Evolutionary conservation across 1,140 invertebrate genomes (phyloP).

Genomic region (Heliconius himera): DNA sequence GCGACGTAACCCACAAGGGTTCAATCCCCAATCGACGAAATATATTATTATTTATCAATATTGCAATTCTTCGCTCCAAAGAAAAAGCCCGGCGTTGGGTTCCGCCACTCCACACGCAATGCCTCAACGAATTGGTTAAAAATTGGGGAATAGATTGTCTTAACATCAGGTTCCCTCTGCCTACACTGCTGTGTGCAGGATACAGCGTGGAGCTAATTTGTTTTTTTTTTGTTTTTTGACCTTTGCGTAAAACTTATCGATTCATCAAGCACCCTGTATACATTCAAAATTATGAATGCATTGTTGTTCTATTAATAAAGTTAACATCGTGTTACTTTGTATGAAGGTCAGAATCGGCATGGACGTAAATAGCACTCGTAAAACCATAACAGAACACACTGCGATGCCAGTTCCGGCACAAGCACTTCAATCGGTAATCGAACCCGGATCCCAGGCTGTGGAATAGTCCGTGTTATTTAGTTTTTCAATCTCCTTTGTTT

Average conservation of each 20-base stretch:
- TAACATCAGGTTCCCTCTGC: too few species aligned
- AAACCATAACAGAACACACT: conserved; percentile 38
- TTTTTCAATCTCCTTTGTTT: conserved; percentile 40
- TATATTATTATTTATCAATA: too few species aligned
- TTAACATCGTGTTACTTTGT: conserved; percentile 22
- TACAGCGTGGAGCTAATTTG: too few species aligned
- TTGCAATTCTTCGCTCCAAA: too few species aligned
- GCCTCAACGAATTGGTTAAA: too few species aligned
- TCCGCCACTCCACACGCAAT: too few species aligned
- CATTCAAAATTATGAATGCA: conserved; percentile 26
- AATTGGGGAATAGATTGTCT: too few species aligned
- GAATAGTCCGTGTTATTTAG: conserved; percentile 34
- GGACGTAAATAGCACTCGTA: conserved; percentile 46
- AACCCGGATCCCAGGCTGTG: conserved; percentile 48
- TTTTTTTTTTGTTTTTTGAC: background rate
- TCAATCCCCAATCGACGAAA: too few species aligned
- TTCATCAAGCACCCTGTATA: conserved; percentile 1
- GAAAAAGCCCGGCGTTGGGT: too few species aligned
- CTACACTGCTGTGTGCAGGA: too few species aligned
- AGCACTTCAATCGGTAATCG: conserved; percentile 48
- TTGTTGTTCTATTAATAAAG: conserved; percentile 15
- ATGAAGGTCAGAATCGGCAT: conserved; percentile 37
- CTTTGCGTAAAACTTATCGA: conserved; percentile 16
- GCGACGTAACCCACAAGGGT: too few species aligned
- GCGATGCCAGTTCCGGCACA: conserved; percentile 44